Conservation (phyloP, 2,113 vertebrate species). For the Heterocephalus glaber region DNA sequence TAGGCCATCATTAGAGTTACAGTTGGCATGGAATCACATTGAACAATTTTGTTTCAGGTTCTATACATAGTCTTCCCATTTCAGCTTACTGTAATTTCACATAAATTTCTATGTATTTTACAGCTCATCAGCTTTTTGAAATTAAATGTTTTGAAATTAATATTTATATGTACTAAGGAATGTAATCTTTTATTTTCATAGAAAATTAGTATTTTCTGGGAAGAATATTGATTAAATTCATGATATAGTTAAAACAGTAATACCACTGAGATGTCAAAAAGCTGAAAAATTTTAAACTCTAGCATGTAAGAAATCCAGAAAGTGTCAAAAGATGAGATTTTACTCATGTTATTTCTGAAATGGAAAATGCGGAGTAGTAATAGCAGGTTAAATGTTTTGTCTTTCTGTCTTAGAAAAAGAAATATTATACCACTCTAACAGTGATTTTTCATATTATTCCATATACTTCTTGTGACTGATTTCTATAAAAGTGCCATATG, state of each 20-base stretch:
- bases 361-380: neutral
- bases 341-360: neutral
- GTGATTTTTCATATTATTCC: neutral
- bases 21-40: neutral
- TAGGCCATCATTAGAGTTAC: neutral
- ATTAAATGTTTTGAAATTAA: neutral
- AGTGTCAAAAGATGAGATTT: neutral
- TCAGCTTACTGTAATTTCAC: neutral
- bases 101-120: neutral
- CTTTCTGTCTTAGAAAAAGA: slow-evolving; percentile 28
- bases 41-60: neutral
- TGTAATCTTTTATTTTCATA: neutral
- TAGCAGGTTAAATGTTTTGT: neutral
- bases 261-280: neutral
- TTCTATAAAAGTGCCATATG: neutral
- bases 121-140: neutral
- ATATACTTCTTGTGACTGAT: neutral
- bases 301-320: neutral
- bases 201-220: neutral
- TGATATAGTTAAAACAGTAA: neutral
- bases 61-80: neutral
- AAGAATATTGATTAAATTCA: neutral
- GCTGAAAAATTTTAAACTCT: neutral
- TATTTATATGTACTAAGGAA: neutral
- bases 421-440: neutral